A percentile compares a stretch with the other conserved stretches of the same genome.
These are phyloP conservation scores for Phoxinus phoxinus DNA, from an alignment of 2,113 vertebrate species.

Conservation along the genomic window DNA sequence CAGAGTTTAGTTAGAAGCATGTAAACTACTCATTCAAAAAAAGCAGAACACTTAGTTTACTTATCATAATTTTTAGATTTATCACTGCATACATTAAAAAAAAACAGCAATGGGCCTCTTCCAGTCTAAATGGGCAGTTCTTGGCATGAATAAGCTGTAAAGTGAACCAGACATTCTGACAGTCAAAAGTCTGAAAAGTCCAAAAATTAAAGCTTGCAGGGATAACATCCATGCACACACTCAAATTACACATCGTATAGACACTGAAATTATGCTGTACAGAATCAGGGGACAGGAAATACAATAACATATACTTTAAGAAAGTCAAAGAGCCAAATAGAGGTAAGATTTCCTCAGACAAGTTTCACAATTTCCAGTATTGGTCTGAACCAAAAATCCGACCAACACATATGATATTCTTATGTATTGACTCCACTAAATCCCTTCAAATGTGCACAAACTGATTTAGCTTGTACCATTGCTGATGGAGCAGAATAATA, in stretches of 20 bases:
- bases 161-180: neutral
- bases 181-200: neutral
- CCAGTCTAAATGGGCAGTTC: neutral
- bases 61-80: neutral
- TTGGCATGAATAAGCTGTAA: neutral
- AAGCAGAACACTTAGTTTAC: too few species aligned
- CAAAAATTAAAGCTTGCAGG: neutral
- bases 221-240: conserved; percentile 28
- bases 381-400: neutral
- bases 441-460: neutral
- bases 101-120: neutral
- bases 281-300: neutral
- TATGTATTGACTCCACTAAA: neutral
- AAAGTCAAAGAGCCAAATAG: neutral
- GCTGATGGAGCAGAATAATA: neutral
- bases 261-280: conserved; percentile 25
- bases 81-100: too few species aligned
- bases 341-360: neutral
- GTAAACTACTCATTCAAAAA: too few species aligned
- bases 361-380: neutral
- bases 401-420: neutral
- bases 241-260: conserved; percentile 24
- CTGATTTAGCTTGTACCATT: conserved; percentile 1
- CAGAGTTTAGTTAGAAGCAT: neutral
- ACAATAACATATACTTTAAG: conserved; percentile 28